Conservation (phyloP, 2,113 vertebrate genomes). For the Chionomys nivalis region DNA sequence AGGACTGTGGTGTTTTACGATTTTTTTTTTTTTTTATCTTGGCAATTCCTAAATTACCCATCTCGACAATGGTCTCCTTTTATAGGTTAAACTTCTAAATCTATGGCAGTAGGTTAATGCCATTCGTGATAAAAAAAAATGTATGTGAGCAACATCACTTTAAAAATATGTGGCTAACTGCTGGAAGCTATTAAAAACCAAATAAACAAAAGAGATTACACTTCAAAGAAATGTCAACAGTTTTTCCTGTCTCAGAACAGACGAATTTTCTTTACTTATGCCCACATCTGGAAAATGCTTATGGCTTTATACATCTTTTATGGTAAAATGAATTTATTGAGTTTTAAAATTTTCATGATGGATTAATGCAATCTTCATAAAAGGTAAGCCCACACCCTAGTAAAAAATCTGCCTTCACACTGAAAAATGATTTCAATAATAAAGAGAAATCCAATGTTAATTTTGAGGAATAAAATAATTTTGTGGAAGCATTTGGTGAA, state of each 20-base stretch:
- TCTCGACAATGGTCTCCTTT: constrained; percentile 69
- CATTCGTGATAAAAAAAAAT: constrained; percentile 85
- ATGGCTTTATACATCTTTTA: constrained; percentile 90
- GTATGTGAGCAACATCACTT: constrained; percentile 89
- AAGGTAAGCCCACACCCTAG: constrained; percentile 85
- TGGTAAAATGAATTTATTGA: constrained; percentile 93
- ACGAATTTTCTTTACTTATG: constrained; percentile 89
- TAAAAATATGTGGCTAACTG: constrained; percentile 91
- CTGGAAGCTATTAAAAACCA: constrained; percentile 92
- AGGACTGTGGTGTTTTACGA: background rate
- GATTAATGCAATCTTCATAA: constrained; percentile 91
- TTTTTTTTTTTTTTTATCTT: background rate
- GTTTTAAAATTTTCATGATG: constrained; percentile 90
- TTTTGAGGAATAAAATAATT: constrained; percentile 57
- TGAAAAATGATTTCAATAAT: constrained; percentile 84
- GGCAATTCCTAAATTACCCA: constrained; percentile 68
- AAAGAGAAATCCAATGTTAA: constrained; percentile 68
- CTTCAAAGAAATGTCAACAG: constrained; percentile 93
- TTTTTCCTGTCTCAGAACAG: constrained; percentile 91
- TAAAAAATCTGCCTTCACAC: constrained; percentile 81
- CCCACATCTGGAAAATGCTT: constrained; percentile 93
- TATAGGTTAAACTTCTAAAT: constrained; percentile 83
- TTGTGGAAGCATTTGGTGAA: constrained; percentile 66
- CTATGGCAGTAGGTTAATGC: constrained; percentile 86
- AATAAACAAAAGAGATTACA: constrained; percentile 92